phyloP scores from a whole-genome alignment of 92 coral and sea anemone genomes.

The Actinostola sp. region DNA sequence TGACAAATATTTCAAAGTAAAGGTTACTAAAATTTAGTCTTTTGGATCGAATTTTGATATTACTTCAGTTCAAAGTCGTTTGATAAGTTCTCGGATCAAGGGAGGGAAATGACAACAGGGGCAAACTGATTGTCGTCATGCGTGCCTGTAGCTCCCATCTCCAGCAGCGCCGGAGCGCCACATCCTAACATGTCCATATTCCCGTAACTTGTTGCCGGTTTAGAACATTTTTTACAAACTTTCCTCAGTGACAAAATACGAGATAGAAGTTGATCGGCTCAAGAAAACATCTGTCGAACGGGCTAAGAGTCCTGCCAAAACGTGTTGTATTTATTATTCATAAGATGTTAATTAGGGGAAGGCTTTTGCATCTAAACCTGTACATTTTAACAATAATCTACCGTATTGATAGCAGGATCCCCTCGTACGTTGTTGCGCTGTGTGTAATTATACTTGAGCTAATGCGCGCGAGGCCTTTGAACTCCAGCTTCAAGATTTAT shows the following conservation, averaged over 20 bases:
- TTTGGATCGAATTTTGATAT: not conserved
- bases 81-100: constrained; percentile 23
- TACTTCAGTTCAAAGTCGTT: no score
- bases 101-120: constrained; percentile 12
- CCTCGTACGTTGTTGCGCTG: not conserved
- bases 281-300: constrained; percentile 19
- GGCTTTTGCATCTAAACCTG: not conserved
- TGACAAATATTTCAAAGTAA: not conserved
- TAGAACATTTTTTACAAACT: no score
- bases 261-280: not conserved
- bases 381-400: constrained; percentile 5
- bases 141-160: not conserved
- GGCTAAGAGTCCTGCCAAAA: constrained; percentile 18
- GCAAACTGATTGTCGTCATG: not conserved
- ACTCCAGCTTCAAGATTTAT: not conserved
- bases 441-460: no score
- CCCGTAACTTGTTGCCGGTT: no score
- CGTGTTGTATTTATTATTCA: constrained; percentile 38
- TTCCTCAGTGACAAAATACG: no score
- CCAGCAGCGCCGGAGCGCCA: no score
- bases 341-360: constrained; percentile 10
- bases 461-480: no score
- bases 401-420: not conserved
- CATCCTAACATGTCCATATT: no score
- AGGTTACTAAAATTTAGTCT: not conserved